Percentiles rank a stretch among this genome's conserved stretches.
phyloP scores from a whole-genome alignment of 2,888 invertebrate species.

The Siphlonurus alternatus region DNA sequence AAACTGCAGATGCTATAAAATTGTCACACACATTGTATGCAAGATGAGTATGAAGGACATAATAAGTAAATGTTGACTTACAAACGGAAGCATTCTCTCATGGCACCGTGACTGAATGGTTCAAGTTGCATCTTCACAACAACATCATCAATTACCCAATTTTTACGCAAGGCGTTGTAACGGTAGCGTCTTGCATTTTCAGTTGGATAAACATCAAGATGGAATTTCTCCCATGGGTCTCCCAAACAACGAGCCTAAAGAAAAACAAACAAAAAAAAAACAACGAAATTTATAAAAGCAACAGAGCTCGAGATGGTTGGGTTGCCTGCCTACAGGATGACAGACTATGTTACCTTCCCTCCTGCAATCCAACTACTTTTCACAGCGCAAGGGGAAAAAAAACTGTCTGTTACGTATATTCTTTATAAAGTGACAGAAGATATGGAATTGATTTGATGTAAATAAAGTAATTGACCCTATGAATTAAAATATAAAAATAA shows the following conservation, averaged over 20 bases:
- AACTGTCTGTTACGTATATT: no score
- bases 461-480: no score
- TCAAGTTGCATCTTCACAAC: slow-evolving; percentile 31
- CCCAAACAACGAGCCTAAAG: slow-evolving; percentile 19
- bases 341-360: no score
- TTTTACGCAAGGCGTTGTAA: slow-evolving; percentile 31
- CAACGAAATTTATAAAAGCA: not conserved
- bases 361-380: no score
- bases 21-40: no score
- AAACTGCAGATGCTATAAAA: no score
- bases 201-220: slow-evolving; percentile 26
- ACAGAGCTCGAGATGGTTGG: no score
- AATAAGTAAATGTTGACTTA: slow-evolving; percentile 22
- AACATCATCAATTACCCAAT: slow-evolving; percentile 31
- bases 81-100: slow-evolving; percentile 36
- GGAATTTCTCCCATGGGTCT: slow-evolving; percentile 33
- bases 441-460: no score
- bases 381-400: no score
- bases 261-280: not conserved
- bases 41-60: not conserved
- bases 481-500: no score
- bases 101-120: slow-evolving; percentile 35
- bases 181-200: slow-evolving; percentile 30
- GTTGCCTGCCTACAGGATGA: no score
- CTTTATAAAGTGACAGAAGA: no score